These are phyloP conservation scores for Microtus pennsylvanicus DNA, from an alignment of 2,113 vertebrate species.

Conservation along the genomic window DNA sequence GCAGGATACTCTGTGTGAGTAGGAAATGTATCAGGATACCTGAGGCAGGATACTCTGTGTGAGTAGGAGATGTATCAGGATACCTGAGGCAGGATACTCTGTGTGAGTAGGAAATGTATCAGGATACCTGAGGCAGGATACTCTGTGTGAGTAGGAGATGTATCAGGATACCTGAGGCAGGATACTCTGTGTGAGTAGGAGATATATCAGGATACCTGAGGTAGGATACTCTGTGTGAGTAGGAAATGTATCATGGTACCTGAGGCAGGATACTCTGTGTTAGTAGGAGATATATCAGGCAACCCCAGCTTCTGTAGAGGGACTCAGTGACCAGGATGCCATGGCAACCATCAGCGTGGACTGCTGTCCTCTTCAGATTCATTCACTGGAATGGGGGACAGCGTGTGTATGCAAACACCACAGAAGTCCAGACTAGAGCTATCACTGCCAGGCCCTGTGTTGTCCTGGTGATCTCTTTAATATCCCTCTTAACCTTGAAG, in stretches of 20 bases:
- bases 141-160: too few relatives aligned
- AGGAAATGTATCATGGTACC: too few relatives aligned
- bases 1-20: slow-evolving; percentile 94
- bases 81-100: too few relatives aligned
- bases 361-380: slow-evolving; percentile 87
- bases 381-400: slow-evolving; percentile 90
- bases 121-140: too few relatives aligned
- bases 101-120: too few relatives aligned
- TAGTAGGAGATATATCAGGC: slow-evolving; percentile 97
- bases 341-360: slow-evolving; percentile 93
- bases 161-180: too few relatives aligned
- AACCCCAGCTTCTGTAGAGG: slow-evolving; percentile 95
- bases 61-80: too few relatives aligned
- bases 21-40: slow-evolving; percentile 93
- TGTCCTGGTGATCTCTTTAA: background rate
- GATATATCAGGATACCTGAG: too few relatives aligned
- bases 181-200: too few relatives aligned
- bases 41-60: too few relatives aligned
- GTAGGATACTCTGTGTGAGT: too few relatives aligned
- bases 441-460: slow-evolving; percentile 82
- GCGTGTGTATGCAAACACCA: slow-evolving; percentile 90
- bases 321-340: slow-evolving; percentile 93
- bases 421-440: slow-evolving; percentile 91
- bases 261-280: slow-evolving; percentile 93
- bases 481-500: background rate